A percentile compares a stretch with the other conserved stretches of the same genome.
These are phyloP conservation scores for Lydus trimaculatus DNA, from an alignment of 2,888 invertebrate genomes.

Conservation along the genomic window DNA sequence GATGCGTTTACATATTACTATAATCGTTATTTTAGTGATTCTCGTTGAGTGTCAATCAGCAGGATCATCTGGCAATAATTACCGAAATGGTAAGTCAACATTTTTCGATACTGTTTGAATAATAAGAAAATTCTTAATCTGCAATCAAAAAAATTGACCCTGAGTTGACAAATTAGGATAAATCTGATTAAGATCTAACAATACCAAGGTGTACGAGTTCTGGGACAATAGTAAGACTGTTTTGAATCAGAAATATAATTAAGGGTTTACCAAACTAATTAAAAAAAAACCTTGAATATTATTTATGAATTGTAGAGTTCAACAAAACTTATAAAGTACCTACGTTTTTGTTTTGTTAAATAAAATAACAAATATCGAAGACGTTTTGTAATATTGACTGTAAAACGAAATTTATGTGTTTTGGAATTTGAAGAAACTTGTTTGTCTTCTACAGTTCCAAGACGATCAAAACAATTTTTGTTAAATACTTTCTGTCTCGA, in stretches of 20 bases:
- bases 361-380: background rate
- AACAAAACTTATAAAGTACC: background rate
- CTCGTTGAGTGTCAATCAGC: conserved; percentile 26
- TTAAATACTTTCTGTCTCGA: background rate
- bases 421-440: background rate
- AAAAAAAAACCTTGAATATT: background rate
- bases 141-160: background rate
- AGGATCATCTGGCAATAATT: conserved; percentile 31
- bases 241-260: background rate
- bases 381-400: background rate
- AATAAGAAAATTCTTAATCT: too few species aligned
- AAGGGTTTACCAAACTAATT: background rate
- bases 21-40: conserved; percentile 25
- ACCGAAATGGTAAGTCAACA: conserved; percentile 32
- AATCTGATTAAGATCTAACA: background rate
- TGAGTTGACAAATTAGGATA: background rate
- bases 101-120: too few species aligned
- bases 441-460: background rate
- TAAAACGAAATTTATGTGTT: background rate
- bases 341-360: background rate
- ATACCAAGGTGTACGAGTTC: background rate
- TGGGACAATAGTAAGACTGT: too few species aligned
- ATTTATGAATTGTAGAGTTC: background rate
- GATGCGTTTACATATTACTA: conserved; percentile 24
- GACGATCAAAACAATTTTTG: background rate